These are phyloP conservation scores for Strix aluco DNA, from an alignment of 2,113 vertebrate species.

Conservation along the genomic window DNA sequence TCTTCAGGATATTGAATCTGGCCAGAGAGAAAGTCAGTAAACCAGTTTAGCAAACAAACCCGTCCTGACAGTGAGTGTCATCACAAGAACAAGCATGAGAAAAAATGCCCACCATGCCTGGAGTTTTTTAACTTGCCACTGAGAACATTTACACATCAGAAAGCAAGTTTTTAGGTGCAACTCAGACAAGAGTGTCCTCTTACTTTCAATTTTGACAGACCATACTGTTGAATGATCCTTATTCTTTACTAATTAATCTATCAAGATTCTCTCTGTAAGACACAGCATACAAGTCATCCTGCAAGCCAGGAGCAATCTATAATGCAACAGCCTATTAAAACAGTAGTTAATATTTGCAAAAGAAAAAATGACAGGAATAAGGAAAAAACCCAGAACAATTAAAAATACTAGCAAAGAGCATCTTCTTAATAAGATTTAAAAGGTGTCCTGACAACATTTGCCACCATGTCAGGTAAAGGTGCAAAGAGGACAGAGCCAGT, in stretches of 20 bases:
- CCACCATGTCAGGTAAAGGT: not conserved
- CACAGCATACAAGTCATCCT: not conserved
- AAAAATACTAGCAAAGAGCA: not conserved
- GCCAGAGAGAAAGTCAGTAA: not conserved
- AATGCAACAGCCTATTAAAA: not conserved
- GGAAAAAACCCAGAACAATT: not conserved
- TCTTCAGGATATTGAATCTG: not conserved
- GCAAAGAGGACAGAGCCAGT: not conserved
- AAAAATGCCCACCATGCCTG: not conserved
- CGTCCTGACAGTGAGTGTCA: not conserved
- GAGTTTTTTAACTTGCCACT: not conserved
- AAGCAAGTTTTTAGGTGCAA: not conserved
- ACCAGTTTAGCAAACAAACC: not conserved
- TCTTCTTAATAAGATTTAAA: not conserved
- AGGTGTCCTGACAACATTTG: not conserved
- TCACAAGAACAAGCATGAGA: not conserved
- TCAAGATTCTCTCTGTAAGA: not conserved
- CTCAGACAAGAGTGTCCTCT: not conserved
- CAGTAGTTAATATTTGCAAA: not conserved
- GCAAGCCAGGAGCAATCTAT: not conserved
- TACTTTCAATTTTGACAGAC: not conserved
- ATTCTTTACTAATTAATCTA: not conserved
- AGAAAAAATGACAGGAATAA: not conserved
- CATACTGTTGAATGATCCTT: not conserved
- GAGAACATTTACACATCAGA: not conserved